Conservation (phyloP, 2,888 invertebrate species). For the Aleiodes leptofemur region DNA sequence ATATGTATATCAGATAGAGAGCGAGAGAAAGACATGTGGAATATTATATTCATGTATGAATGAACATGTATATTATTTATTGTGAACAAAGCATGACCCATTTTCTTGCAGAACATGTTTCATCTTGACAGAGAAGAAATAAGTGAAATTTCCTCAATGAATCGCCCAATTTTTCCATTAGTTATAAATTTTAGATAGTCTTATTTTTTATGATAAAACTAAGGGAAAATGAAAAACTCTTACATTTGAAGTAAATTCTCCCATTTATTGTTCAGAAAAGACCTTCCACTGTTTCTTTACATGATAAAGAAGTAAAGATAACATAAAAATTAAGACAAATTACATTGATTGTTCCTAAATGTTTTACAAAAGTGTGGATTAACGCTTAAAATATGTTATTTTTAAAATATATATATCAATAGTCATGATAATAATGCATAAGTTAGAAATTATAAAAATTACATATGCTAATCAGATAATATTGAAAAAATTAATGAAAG, state of each 20-base stretch:
- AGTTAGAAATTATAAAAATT: too few species aligned
- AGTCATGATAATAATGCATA: too few species aligned
- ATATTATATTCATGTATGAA: constrained; percentile 1
- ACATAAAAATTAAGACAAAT: neutral
- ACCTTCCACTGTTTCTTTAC: neutral
- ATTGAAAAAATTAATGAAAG: too few species aligned
- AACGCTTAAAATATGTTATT: too few species aligned
- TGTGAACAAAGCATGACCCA: constrained; percentile 69
- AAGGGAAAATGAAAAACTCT: too few species aligned
- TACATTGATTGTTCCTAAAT: too few species aligned
- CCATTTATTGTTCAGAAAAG: constrained; percentile 5
- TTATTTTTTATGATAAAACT: neutral
- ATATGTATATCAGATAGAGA: too few species aligned
- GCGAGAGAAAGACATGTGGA: too few species aligned
- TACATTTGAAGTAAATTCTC: neutral
- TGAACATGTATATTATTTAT: constrained; percentile 9
- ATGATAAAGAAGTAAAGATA: constrained; percentile 5
- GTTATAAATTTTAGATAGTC: constrained; percentile 5
- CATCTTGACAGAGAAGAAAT: constrained; percentile 51
- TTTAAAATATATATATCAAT: too few species aligned
- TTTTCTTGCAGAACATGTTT: constrained; percentile 52
- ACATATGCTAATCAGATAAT: too few species aligned
- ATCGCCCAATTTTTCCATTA: constrained; percentile 9
- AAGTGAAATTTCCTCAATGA: constrained; percentile 3
- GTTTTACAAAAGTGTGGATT: too few species aligned